A percentile compares a stretch with the other conserved stretches of the same genome.
phyloP scores from a whole-genome alignment of 2,797 vertebrate genomes.

The Anas georgica region DNA sequence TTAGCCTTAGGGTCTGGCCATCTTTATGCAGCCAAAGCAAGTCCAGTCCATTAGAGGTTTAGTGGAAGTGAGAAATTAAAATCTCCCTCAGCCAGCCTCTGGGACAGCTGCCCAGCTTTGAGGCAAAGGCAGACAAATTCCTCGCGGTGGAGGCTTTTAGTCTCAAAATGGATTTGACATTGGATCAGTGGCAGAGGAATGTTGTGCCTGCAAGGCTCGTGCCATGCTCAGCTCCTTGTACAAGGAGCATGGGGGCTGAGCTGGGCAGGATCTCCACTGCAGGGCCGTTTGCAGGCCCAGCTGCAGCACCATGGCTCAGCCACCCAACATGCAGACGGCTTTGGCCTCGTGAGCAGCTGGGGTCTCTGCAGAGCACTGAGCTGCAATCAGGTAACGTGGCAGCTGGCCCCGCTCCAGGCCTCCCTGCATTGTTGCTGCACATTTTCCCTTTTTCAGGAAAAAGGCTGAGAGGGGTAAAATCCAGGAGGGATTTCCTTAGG shows the following conservation, averaged over 20 bases:
- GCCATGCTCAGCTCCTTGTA: neutral
- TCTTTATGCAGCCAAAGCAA: neutral
- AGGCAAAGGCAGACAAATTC: neutral
- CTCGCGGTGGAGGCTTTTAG: neutral
- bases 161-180: neutral
- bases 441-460: neutral
- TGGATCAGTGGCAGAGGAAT: neutral
- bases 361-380: neutral
- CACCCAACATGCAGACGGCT: accelerated
- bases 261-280: accelerated
- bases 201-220: accelerated
- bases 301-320: accelerated
- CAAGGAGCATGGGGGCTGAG: accelerated
- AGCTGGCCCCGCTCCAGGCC: neutral
- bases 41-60: neutral
- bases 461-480: neutral
- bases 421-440: neutral
- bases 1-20: neutral
- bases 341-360: neutral
- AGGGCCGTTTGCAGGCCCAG: neutral
- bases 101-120: neutral
- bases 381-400: accelerated
- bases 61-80: neutral
- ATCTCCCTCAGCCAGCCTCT: accelerated
- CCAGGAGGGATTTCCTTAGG: neutral